phyloP scores from a whole-genome alignment of 2,888 invertebrate species.

The Isoperla grammatica region DNA sequence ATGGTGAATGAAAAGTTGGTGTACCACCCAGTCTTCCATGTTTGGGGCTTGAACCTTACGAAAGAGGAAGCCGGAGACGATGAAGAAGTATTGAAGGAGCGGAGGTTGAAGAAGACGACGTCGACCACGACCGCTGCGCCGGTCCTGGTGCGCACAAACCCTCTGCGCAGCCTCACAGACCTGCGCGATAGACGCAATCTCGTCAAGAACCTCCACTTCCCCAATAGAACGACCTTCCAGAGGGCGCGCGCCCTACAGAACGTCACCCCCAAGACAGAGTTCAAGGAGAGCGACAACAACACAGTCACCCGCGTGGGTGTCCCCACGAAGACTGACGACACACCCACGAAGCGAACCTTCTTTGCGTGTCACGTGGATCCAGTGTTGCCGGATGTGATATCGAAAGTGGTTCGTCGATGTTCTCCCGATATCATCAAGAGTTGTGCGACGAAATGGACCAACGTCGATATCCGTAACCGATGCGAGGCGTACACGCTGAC shows the following conservation, averaged over 20 bases:
- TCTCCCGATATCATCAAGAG: slow-evolving; percentile 38
- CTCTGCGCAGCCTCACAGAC: slow-evolving; percentile 29
- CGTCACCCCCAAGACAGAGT: slow-evolving; percentile 27
- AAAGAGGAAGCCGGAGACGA: slow-evolving; percentile 13
- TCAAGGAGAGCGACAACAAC: slow-evolving; percentile 28
- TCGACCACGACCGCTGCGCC: too few relatives aligned
- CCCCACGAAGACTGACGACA: slow-evolving; percentile 18
- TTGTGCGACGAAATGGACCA: slow-evolving; percentile 42
- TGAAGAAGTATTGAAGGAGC: too few relatives aligned
- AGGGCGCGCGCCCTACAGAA: background rate
- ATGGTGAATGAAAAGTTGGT: slow-evolving; percentile 3
- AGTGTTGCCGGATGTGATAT: slow-evolving; percentile 39
- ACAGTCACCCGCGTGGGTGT: too few relatives aligned
- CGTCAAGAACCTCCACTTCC: slow-evolving; percentile 1
- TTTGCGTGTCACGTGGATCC: slow-evolving; percentile 42
- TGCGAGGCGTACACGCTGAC: slow-evolving; percentile 45
- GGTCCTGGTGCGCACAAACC: slow-evolving; percentile 35
- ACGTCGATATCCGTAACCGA: slow-evolving; percentile 37
- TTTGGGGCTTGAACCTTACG: slow-evolving; percentile 38
- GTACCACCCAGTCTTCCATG: slow-evolving; percentile 23
- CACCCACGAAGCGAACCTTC: background rate
- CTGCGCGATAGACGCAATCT: background rate
- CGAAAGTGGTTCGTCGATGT: slow-evolving; percentile 42
- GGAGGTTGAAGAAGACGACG: too few relatives aligned
- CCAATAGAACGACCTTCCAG: background rate